phyloP scores from a whole-genome alignment of 2,888 invertebrate species.

The Microplitis manilae region DNA sequence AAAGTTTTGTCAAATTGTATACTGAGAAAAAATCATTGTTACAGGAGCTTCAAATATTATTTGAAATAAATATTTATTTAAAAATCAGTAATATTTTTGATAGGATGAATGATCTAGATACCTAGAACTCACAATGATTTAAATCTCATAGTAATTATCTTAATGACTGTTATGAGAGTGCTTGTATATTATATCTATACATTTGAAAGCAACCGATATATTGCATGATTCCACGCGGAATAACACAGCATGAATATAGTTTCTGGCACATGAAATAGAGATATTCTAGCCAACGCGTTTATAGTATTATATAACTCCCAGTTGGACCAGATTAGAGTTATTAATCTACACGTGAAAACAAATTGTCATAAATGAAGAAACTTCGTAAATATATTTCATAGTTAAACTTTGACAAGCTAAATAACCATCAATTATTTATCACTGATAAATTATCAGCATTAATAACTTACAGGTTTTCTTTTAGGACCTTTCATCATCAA shows the following conservation, averaged over 20 bases:
- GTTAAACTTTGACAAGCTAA: not conserved
- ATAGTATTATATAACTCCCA: not conserved
- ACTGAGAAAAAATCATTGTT: too few relatives aligned
- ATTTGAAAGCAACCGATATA: constrained; percentile 4
- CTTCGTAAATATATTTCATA: constrained; percentile 10
- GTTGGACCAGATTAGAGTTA: constrained; percentile 22
- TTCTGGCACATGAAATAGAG: constrained; percentile 14
- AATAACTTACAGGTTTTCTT: not conserved
- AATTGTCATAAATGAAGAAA: constrained; percentile 20
- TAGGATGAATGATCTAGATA: not conserved
- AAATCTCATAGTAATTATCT: constrained; percentile 29
- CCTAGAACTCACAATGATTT: not conserved
- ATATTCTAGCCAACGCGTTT: not conserved
- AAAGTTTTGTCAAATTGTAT: too few relatives aligned
- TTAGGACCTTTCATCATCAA: not conserved
- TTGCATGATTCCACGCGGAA: constrained; percentile 18
- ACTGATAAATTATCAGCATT: too few relatives aligned
- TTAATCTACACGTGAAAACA: constrained; percentile 22
- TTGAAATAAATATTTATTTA: not conserved
- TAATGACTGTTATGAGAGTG: constrained; percentile 23
- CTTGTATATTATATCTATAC: not conserved
- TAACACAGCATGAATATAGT: constrained; percentile 12
- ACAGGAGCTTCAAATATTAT: too few relatives aligned
- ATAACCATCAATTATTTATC: not conserved
- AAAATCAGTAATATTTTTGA: not conserved